A percentile compares a stretch with the other conserved stretches of the same genome.
Evolutionary conservation across 1,140 invertebrate genomes (phyloP).

Genomic region (Drosophila azteca): DNA sequence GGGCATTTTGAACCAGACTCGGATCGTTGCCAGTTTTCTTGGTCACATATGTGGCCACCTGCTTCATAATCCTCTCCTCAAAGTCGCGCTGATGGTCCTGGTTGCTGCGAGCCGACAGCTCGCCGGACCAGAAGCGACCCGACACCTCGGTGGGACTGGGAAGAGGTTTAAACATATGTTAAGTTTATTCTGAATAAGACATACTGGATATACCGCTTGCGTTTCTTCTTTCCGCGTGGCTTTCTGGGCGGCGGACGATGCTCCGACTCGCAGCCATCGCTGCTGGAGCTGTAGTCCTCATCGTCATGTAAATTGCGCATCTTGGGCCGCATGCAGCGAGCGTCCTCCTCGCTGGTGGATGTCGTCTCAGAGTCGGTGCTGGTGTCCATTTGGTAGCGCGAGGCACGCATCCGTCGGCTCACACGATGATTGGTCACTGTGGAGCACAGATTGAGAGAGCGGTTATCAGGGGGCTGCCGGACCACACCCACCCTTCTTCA

Average conservation of each 20-base stretch:
- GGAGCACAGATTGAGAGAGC: not conserved
- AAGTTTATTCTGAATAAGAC: not conserved
- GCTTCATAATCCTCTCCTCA: conserved; percentile 89
- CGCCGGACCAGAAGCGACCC: conserved; percentile 88
- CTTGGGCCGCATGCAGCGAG: conserved; percentile 28
- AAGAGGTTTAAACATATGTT: not conserved
- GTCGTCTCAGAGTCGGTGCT: conserved; percentile 78
- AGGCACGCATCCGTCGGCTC: conserved; percentile 46
- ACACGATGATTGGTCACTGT: conserved; percentile 67
- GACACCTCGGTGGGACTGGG: conserved; percentile 65
- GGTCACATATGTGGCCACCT: conserved; percentile 87
- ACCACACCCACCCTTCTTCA: not conserved
- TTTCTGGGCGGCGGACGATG: conserved; percentile 56
- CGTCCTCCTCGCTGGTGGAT: conserved; percentile 67
- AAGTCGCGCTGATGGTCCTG: conserved; percentile 93
- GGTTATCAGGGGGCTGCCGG: too few species aligned
- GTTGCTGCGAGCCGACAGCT: conserved; percentile 90
- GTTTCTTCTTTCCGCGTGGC: conserved; percentile 58
- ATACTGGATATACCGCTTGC: conserved; percentile 37
- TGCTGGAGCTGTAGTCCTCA: conserved; percentile 68
- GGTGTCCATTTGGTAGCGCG: conserved; percentile 63
- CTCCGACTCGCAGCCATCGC: conserved; percentile 82
- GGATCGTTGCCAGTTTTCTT: conserved; percentile 79
- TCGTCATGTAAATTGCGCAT: conserved; percentile 45
- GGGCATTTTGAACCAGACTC: conserved; percentile 44